A percentile compares a stretch with the other conserved stretches of the same genome.
Conservation (phyloP, 2,113 vertebrate genomes). For the Geococcyx californianus region DNA sequence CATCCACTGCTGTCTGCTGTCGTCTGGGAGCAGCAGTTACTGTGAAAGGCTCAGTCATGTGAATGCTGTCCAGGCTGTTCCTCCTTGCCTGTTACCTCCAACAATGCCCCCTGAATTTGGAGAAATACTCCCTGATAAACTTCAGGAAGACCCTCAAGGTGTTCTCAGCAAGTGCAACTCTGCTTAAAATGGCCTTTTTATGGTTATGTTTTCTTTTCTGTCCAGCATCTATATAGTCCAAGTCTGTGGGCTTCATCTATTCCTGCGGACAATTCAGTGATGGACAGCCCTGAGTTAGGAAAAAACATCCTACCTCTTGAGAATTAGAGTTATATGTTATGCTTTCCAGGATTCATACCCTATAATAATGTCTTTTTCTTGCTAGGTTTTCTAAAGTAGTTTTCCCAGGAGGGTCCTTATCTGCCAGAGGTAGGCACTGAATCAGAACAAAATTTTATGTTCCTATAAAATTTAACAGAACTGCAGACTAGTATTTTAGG, state of each 20-base stretch:
- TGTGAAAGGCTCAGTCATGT: background rate
- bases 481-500: background rate
- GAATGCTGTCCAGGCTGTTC: background rate
- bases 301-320: background rate
- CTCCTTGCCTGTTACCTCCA: background rate
- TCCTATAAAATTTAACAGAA: background rate
- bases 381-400: background rate
- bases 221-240: background rate
- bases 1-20: background rate
- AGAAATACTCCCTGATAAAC: fast-evolving
- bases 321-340: background rate
- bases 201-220: background rate
- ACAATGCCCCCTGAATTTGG: background rate
- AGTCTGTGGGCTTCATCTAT: background rate
- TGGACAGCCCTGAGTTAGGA: background rate
- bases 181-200: background rate
- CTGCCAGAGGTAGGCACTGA: background rate
- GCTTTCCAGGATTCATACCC: background rate
- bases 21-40: background rate
- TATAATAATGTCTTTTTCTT: background rate
- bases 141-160: background rate
- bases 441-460: constrained; percentile 13
- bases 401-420: background rate
- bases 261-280: background rate
- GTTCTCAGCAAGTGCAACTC: background rate